Evolutionary conservation across 2,113 vertebrate species (phyloP).

Genomic region (Rhea americana): DNA sequence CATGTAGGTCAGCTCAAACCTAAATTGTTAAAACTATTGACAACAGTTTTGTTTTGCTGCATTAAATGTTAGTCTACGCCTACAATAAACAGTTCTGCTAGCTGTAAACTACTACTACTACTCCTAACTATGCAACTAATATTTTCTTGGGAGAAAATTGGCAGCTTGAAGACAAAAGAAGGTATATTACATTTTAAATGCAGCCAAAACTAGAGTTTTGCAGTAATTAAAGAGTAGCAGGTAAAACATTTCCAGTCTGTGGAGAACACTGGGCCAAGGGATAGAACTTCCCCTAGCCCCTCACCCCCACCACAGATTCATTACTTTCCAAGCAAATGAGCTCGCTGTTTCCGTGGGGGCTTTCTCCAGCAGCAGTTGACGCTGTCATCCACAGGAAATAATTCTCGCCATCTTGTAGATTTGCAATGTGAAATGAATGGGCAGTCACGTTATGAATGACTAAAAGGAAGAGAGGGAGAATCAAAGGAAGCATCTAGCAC

Average conservation of each 20-base stretch:
- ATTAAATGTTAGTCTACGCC: no score
- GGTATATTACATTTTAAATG: not conserved
- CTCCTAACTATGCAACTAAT: rapidly evolving
- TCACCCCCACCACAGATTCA: rapidly evolving
- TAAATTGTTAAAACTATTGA: no score
- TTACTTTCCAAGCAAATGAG: slow-evolving; percentile 57
- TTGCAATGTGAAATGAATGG: not conserved
- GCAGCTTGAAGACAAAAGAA: not conserved
- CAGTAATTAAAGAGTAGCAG: not conserved
- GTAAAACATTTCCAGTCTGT: rapidly evolving
- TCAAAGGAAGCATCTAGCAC: rapidly evolving
- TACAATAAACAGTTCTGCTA: not conserved
- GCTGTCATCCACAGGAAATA: slow-evolving; percentile 76
- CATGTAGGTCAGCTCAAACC: no score
- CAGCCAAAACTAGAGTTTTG: not conserved
- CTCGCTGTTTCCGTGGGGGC: slow-evolving; percentile 60
- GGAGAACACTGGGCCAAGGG: not conserved
- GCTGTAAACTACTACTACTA: rapidly evolving
- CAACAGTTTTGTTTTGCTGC: no score
- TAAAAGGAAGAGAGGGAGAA: not conserved
- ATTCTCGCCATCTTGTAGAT: not conserved
- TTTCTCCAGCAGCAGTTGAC: slow-evolving; percentile 68
- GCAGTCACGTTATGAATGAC: not conserved
- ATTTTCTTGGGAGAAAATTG: rapidly evolving
- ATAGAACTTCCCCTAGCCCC: rapidly evolving